Conservation (phyloP, 2,113 vertebrate species). For the Lontra canadensis region DNA sequence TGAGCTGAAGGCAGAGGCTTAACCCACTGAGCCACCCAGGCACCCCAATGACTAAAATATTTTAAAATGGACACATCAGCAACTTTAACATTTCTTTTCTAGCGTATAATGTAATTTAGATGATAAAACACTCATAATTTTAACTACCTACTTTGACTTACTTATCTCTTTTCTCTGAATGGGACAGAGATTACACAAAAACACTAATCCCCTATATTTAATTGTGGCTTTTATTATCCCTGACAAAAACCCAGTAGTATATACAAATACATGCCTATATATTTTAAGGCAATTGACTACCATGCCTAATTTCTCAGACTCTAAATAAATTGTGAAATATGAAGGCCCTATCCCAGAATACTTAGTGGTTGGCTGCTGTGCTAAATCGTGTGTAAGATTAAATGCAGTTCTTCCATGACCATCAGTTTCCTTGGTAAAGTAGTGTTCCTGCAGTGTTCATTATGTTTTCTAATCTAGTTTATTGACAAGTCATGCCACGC, state of each 20-base stretch:
- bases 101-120: not conserved
- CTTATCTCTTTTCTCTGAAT: not conserved
- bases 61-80: not conserved
- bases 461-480: not conserved
- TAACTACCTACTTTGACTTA: not conserved
- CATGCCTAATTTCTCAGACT: not conserved
- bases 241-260: not conserved
- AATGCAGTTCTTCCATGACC: conserved; percentile 8
- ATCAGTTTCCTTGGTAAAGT: not conserved
- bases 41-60: not conserved
- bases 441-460: conserved; percentile 5
- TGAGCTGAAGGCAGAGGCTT: too few species aligned
- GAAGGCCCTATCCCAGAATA: not conserved
- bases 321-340: conserved; percentile 39
- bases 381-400: conserved; percentile 59
- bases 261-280: not conserved
- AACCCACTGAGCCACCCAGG: too few species aligned
- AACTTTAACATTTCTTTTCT: not conserved
- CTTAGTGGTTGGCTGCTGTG: conserved; percentile 46
- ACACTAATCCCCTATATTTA: not conserved
- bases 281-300: not conserved
- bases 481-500: not conserved
- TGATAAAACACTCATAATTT: conserved; percentile 11
- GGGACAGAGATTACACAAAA: not conserved
- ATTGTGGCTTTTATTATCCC: not conserved